Evolutionary conservation across 2,888 invertebrate species (phyloP).

Genomic region (Mesorhabditis spiculigera): DNA sequence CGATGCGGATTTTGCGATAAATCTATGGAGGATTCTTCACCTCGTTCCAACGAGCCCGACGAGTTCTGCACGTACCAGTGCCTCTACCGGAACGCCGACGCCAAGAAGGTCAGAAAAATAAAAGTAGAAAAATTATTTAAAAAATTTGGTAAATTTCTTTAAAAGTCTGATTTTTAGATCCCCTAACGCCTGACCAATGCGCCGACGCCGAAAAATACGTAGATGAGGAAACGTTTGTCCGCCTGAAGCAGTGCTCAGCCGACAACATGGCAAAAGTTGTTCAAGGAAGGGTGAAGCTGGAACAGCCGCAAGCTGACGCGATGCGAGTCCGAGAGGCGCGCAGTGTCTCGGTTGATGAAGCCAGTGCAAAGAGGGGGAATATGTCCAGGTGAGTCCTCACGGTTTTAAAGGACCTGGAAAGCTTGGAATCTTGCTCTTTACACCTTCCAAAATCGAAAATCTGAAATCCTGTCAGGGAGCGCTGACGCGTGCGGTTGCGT

Average conservation of each 20-base stretch:
- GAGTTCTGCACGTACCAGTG: slow-evolving; percentile 83
- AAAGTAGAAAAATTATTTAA: too few species aligned
- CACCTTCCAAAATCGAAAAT: too few species aligned
- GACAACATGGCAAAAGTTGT: slow-evolving; percentile 48
- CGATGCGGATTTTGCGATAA: neutral
- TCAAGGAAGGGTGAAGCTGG: slow-evolving; percentile 22
- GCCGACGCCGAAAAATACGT: slow-evolving; percentile 40
- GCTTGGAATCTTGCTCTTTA: too few species aligned
- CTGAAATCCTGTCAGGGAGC: too few species aligned
- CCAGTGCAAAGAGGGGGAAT: slow-evolving; percentile 22
- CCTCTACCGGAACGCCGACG: slow-evolving; percentile 78
- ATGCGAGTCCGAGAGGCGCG: slow-evolving; percentile 17
- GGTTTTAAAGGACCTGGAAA: too few species aligned
- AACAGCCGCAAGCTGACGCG: neutral
- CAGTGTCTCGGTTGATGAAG: slow-evolving; percentile 28
- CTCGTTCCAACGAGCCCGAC: slow-evolving; percentile 57
- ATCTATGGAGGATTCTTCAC: too few species aligned
- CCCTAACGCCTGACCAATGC: slow-evolving; percentile 40
- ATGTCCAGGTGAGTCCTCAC: slow-evolving; percentile 25
- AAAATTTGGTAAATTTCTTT: neutral
- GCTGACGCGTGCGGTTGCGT: too few species aligned
- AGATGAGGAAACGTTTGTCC: slow-evolving; percentile 40
- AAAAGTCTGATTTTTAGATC: slow-evolving; percentile 9
- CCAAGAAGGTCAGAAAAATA: slow-evolving; percentile 62
- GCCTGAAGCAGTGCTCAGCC: slow-evolving; percentile 43